phyloP scores from a whole-genome alignment of 2,797 vertebrate species.

The Eremophila alpestris region DNA sequence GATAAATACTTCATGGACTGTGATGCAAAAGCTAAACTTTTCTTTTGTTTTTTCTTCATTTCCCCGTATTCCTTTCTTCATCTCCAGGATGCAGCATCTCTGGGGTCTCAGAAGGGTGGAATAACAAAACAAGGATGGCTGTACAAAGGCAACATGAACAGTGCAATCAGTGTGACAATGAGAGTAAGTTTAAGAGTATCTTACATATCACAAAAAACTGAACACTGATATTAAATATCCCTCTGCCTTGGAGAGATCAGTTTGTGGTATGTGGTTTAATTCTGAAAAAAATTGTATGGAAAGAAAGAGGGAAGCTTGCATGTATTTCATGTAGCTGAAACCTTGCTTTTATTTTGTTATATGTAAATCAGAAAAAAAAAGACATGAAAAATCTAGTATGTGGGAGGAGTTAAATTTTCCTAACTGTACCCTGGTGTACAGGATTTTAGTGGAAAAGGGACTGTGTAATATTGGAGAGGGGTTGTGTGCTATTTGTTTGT shows the following conservation, averaged over 20 bases:
- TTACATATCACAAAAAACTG: accelerated
- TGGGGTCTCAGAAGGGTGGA: conserved; percentile 94
- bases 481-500: background rate
- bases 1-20: background rate
- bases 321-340: background rate
- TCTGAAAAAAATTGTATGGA: background rate
- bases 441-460: background rate
- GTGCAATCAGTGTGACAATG: conserved; percentile 98
- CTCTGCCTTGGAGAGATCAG: background rate
- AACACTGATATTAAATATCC: background rate
- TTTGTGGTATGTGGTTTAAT: background rate
- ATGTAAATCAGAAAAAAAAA: background rate
- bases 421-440: background rate
- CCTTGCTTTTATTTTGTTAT: background rate
- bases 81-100: conserved; percentile 89
- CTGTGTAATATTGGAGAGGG: accelerated
- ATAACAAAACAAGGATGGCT: conserved; percentile 98
- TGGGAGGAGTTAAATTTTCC: background rate
- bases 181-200: conserved; percentile 78
- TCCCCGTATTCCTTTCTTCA: background rate
- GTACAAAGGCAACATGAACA: conserved; percentile 98
- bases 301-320: background rate
- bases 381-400: background rate
- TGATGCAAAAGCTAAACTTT: background rate
- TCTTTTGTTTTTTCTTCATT: background rate